A percentile compares a stretch with the other conserved stretches of the same genome.
These are phyloP conservation scores for Syngnathus typhle DNA, from an alignment of 2,113 vertebrate species.

Conservation along the genomic window DNA sequence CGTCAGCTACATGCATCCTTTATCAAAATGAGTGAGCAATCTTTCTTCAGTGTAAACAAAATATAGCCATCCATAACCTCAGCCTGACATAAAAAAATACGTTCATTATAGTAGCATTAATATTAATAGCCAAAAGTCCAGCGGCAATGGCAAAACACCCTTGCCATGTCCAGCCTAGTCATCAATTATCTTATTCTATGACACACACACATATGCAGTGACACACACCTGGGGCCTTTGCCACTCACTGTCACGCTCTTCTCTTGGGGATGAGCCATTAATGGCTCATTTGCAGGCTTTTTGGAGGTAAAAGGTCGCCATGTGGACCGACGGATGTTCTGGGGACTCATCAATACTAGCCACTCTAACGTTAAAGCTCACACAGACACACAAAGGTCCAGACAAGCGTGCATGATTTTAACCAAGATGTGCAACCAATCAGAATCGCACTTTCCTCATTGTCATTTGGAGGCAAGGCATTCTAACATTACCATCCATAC, in stretches of 20 bases:
- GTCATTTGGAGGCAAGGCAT: conserved; percentile 27
- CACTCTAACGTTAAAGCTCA: not conserved
- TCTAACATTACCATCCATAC: conserved; percentile 44
- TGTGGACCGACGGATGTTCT: conserved; percentile 59
- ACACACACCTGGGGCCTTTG: conserved; percentile 25
- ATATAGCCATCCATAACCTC: not conserved
- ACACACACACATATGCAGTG: conserved; percentile 6
- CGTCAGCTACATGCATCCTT: too few species aligned
- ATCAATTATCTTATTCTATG: conserved; percentile 1
- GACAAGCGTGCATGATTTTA: not conserved
- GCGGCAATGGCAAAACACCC: conserved; percentile 9
- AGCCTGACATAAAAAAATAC: not conserved
- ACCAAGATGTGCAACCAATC: not conserved
- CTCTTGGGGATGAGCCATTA: conserved; percentile 49
- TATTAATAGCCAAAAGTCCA: conserved; percentile 1
- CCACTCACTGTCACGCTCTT: conserved; percentile 24
- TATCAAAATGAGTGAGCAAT: too few species aligned
- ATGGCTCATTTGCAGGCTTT: conserved; percentile 61
- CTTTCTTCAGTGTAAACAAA: not conserved
- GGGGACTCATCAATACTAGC: conserved; percentile 49
- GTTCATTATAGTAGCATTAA: not conserved
- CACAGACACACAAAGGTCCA: not conserved
- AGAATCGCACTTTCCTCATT: conserved; percentile 17
- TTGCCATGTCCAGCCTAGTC: not conserved
- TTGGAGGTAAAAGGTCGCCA: conserved; percentile 55